phyloP scores from a whole-genome alignment of 2,888 invertebrate genomes.

The Harmothoe impar region DNA sequence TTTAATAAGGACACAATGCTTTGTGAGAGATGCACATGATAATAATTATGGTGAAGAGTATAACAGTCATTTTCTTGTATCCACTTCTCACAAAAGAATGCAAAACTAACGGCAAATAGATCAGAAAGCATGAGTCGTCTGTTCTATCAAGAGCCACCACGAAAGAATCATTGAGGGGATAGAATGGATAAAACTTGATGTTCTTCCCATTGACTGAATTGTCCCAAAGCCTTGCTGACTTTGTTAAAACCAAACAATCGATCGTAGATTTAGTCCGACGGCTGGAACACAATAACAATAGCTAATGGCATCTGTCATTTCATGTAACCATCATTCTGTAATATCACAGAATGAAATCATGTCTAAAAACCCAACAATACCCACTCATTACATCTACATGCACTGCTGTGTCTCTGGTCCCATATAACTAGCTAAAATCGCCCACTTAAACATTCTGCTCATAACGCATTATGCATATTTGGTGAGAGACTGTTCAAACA shows the following conservation, averaged over 20 bases:
- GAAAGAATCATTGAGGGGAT: too few species aligned
- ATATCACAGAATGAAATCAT: not conserved
- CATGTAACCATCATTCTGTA: not conserved
- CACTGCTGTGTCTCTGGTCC: not conserved
- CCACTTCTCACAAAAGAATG: too few species aligned
- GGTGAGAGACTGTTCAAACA: not conserved
- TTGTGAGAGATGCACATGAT: not conserved
- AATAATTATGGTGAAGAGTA: not conserved
- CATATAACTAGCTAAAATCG: not conserved
- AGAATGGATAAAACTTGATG: too few species aligned
- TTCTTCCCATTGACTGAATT: not conserved
- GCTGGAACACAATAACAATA: not conserved
- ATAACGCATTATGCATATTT: not conserved
- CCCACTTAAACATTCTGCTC: not conserved
- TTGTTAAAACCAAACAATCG: not conserved
- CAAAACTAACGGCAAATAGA: not conserved
- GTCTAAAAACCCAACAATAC: not conserved
- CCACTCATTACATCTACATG: slow-evolving; percentile 9
- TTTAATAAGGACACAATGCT: not conserved
- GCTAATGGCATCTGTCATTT: slow-evolving; percentile 29
- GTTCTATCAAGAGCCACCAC: too few species aligned
- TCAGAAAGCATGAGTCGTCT: not conserved
- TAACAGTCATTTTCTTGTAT: not conserved
- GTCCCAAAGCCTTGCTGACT: not conserved
- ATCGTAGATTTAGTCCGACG: not conserved